Conservation (phyloP, 2,113 vertebrate genomes). For the Fukomys damarensis region DNA sequence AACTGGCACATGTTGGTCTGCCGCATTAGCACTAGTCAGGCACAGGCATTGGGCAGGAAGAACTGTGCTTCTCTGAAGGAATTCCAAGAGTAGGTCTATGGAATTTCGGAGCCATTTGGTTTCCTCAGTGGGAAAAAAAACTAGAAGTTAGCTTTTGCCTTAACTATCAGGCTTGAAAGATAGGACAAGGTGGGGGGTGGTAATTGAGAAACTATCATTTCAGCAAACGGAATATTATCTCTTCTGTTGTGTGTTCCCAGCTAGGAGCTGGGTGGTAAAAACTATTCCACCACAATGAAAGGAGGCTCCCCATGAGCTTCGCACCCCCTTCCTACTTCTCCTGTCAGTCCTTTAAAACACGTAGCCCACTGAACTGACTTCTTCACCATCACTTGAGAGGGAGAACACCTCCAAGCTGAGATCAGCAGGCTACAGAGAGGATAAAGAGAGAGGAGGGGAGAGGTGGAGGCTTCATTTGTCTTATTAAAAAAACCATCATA, state of each 20-base stretch:
- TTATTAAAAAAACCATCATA: not conserved
- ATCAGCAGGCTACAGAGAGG: not conserved
- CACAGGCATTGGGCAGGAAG: not conserved
- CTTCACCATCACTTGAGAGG: not conserved
- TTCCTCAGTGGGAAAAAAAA: conserved; percentile 14
- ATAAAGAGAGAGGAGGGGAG: not conserved
- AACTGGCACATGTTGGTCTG: not conserved
- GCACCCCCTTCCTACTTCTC: not conserved
- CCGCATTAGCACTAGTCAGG: not conserved
- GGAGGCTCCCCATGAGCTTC: not conserved
- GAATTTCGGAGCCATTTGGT: not conserved
- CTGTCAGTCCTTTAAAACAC: not conserved
- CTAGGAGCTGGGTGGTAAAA: not conserved
- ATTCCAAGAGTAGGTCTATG: not conserved
- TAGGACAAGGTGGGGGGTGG: not conserved
- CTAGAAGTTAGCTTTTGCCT: not conserved
- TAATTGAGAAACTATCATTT: conserved; percentile 18
- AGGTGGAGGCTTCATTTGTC: not conserved
- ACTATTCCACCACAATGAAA: not conserved
- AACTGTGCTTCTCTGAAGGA: not conserved
- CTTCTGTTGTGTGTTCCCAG: not conserved
- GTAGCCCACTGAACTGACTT: not conserved
- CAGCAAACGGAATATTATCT: not conserved
- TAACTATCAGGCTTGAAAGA: conserved; percentile 15
- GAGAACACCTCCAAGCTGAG: not conserved